Evolutionary conservation across 1,140 invertebrate genomes (phyloP).

Genomic region (Choristoneura fumiferana): DNA sequence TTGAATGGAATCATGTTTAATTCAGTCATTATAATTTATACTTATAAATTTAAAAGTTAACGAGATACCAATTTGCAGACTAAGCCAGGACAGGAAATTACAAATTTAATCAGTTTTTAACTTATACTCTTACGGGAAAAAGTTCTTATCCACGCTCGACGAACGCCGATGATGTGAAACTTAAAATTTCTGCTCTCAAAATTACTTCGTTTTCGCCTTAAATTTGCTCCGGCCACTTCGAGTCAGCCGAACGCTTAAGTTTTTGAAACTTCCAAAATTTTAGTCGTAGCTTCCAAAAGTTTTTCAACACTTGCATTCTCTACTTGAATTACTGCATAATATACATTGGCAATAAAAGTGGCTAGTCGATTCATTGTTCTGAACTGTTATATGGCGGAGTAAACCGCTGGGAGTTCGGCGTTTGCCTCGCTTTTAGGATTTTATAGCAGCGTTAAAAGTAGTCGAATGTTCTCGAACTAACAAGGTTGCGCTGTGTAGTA

Average conservation of each 20-base stretch:
- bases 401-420: not conserved
- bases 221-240: constrained; percentile 30
- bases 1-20: no score
- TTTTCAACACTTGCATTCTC: constrained; percentile 53
- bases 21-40: no score
- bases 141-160: not conserved
- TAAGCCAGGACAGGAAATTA: not conserved
- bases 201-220: constrained; percentile 38
- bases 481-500: not conserved
- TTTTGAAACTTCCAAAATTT: constrained; percentile 30
- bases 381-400: constrained; percentile 21
- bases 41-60: no score
- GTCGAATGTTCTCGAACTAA: constrained; percentile 5
- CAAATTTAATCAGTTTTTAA: not conserved
- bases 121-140: not conserved
- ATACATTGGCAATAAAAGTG: constrained; percentile 50
- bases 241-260: constrained; percentile 31
- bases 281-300: constrained; percentile 42
- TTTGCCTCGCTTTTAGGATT: not conserved
- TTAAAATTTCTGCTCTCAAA: constrained; percentile 30
- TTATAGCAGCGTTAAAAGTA: constrained; percentile 2
- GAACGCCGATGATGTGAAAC: constrained; percentile 29
- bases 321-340: constrained; percentile 59
- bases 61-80: not conserved
- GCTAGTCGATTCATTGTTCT: constrained; percentile 47